These are phyloP conservation scores for Microtus pennsylvanicus DNA, from an alignment of 2,113 vertebrate genomes.

Conservation along the genomic window DNA sequence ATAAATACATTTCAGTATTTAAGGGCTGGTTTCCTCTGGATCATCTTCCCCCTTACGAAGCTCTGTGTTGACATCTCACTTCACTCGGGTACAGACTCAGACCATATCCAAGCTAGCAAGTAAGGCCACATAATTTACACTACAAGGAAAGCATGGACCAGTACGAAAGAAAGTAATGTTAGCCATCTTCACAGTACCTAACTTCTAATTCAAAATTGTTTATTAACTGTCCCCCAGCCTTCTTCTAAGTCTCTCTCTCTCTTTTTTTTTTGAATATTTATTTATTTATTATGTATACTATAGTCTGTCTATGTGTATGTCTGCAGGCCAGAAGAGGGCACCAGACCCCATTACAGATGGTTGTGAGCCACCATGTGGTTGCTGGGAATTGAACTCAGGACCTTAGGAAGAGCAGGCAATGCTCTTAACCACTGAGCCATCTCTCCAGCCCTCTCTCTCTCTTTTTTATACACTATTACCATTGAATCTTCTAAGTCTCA, in stretches of 20 bases:
- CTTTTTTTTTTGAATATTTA: no score
- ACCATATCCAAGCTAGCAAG: background rate
- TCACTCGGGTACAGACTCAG: background rate
- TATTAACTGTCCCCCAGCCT: background rate
- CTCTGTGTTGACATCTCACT: background rate
- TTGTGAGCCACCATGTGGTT: no score
- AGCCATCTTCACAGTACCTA: background rate
- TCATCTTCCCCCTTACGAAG: background rate
- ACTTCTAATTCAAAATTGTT: slow-evolving; percentile 44
- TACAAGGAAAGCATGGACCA: slow-evolving; percentile 27
- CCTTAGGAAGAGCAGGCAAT: no score
- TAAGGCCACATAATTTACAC: slow-evolving; percentile 31
- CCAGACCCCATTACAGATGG: no score
- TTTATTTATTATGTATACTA: no score
- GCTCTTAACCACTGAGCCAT: no score
- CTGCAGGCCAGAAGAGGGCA: no score
- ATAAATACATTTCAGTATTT: slow-evolving; percentile 40
- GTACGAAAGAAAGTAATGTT: background rate
- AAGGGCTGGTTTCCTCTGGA: slow-evolving; percentile 11
- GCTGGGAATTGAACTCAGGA: no score
- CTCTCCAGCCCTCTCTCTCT: no score
- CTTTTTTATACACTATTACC: no score
- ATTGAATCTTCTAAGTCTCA: background rate
- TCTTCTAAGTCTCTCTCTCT: background rate
- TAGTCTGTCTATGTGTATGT: no score